Evolutionary conservation across 1,140 invertebrate genomes (phyloP), one percentile per base, ranked within the genome.

Genomic region (Pemphigus obesinymphae): DNA sequence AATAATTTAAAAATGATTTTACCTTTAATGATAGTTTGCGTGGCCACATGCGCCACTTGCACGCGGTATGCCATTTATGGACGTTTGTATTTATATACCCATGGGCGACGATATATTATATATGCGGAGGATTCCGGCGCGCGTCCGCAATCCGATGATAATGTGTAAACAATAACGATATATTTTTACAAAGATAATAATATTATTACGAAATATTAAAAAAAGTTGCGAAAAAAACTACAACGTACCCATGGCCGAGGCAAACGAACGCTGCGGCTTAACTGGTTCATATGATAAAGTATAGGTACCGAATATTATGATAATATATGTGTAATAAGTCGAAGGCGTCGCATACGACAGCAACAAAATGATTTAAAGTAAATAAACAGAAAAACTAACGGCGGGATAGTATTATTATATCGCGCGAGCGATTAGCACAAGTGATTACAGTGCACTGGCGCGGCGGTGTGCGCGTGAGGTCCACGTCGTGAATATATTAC

Each of bases 1-100:
- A 20, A 17, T 20, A 50, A 20, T 50, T 15, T 17, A 50, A 50
- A 20, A 53, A 29, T 11, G 23, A 17, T 45, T 17, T 80, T 80
- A 80, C 76, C 76, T 80, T 80, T 80, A 20, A 80, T 80, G 34
- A 61, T 80, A 23, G 76, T 80, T 17, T 80, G 76, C 31, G 76
- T 61, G 53, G 76, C 76, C 23, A 20, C 76, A 37, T 80, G 76
- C 34, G 76, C 76, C 34, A 80, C 55, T 63, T 80, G 7, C 4
- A 29, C 23, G 13, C 34, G 55, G 55, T 17, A 20, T 17, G 70
- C 17, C 70, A 50, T 73, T 23, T 40, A 68, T 2, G 37, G 34
- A 23, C n/a, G 37, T 43, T 23, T 23, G 7, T 63, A n/a, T 53
- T 53, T 7, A 15, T 13, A 37, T 13, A 8, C n/a, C 31, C 61